Conservation (phyloP, 2,113 vertebrate species). For the Elachura formosa region DNA sequence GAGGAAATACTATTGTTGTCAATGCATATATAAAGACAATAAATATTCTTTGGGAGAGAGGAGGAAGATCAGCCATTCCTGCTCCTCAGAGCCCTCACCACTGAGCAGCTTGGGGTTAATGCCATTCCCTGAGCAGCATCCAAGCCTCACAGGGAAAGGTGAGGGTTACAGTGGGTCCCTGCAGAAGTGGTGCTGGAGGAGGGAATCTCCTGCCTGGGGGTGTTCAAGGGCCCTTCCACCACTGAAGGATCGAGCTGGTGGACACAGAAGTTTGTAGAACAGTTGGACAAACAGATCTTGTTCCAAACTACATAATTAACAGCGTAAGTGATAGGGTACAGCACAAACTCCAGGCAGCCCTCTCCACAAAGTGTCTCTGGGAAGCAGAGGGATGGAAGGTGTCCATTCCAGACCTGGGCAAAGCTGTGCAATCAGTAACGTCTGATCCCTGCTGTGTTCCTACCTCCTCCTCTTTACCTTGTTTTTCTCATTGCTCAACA, state of each 20-base stretch:
- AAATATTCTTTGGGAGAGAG: not conserved
- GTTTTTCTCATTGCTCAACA: constrained; percentile 33
- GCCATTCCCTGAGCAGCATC: not conserved
- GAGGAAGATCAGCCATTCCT: not conserved
- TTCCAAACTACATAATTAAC: not conserved
- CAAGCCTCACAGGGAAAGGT: not conserved
- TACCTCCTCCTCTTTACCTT: constrained; percentile 20
- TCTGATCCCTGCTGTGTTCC: not conserved
- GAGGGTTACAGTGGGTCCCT: not conserved
- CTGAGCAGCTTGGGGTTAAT: not conserved
- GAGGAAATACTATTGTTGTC: not conserved
- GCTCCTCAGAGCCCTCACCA: not conserved
- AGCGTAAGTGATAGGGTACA: not conserved
- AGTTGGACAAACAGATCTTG: not conserved
- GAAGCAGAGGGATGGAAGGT: not conserved
- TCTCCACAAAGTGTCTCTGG: not conserved
- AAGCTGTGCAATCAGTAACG: not conserved
- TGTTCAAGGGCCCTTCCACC: not conserved
- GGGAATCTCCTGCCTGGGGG: not conserved
- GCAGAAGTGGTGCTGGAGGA: not conserved
- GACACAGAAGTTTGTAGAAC: not conserved
- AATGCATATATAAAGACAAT: not conserved
- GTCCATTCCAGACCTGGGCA: not conserved
- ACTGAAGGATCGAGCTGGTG: not conserved
- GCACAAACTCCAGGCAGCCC: constrained; percentile 7